phyloP scores from a whole-genome alignment of 92 coral and sea anemone genomes.

The Umimayanthus kanabou region DNA sequence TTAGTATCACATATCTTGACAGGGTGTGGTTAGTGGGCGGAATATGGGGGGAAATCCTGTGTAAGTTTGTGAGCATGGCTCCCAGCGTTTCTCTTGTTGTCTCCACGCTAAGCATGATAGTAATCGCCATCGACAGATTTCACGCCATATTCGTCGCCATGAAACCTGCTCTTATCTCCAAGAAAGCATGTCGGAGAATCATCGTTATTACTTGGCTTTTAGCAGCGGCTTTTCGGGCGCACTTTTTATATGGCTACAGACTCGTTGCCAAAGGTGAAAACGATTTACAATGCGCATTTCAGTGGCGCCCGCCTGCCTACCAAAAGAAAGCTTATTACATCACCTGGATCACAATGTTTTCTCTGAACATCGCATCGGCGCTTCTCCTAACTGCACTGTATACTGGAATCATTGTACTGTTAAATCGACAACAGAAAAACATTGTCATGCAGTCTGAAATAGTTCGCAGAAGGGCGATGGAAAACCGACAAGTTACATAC shows the following conservation, averaged over 20 bases:
- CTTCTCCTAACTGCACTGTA: constrained; percentile 9
- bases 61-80: background rate
- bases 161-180: constrained; percentile 36
- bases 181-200: constrained; percentile 17
- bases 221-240: constrained; percentile 26
- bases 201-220: constrained; percentile 8
- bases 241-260: constrained; percentile 34
- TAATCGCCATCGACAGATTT: constrained; percentile 35
- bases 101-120: constrained; percentile 28
- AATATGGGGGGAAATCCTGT: constrained; percentile 15
- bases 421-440: constrained; percentile 22
- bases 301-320: constrained; percentile 11
- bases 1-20: constrained; percentile 18
- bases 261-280: constrained; percentile 23
- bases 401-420: background rate
- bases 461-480: constrained; percentile 18
- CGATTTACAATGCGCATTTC: constrained; percentile 2
- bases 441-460: constrained; percentile 23
- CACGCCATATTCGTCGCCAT: constrained; percentile 30
- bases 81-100: constrained; percentile 33
- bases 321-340: constrained; percentile 20
- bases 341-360: constrained; percentile 35
- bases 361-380: constrained; percentile 12
- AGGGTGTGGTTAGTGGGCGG: constrained; percentile 25
- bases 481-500: constrained; percentile 24